These are phyloP conservation scores for Campopleginae sp. DNA, from an alignment of 2,888 invertebrate species.

Conservation along the genomic window DNA sequence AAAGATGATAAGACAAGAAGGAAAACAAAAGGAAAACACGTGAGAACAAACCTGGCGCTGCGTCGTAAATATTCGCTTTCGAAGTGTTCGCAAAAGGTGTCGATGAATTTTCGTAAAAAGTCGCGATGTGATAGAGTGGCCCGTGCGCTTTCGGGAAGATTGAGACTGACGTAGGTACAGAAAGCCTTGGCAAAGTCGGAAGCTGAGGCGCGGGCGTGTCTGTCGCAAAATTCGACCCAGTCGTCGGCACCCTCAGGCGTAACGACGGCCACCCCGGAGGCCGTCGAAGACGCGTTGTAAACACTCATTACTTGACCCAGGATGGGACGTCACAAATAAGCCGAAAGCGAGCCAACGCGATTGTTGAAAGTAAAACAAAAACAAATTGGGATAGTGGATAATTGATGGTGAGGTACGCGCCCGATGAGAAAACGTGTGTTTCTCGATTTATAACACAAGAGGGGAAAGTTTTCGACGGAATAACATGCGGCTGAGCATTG, in stretches of 20 bases:
- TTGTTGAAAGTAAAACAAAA: constrained; percentile 27
- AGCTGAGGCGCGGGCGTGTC: constrained; percentile 93
- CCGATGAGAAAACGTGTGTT: constrained; percentile 23
- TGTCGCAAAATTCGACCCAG: constrained; percentile 94
- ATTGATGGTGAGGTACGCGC: constrained; percentile 34
- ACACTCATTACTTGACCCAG: constrained; percentile 73
- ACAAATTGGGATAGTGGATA: constrained; percentile 16
- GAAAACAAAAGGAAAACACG: background rate
- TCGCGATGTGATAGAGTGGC: constrained; percentile 90
- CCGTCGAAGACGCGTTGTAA: constrained; percentile 72
- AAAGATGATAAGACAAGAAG: background rate
- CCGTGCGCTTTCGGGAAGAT: constrained; percentile 88
- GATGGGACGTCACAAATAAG: constrained; percentile 24
- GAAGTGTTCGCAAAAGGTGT: constrained; percentile 93
- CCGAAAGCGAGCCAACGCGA: constrained; percentile 8
- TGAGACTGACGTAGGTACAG: constrained; percentile 90
- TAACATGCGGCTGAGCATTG: constrained; percentile 61
- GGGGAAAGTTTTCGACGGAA: constrained; percentile 32
- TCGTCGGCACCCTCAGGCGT: constrained; percentile 88
- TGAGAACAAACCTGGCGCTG: constrained; percentile 79
- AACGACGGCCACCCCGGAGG: constrained; percentile 80
- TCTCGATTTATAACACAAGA: constrained; percentile 35
- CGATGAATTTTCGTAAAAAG: constrained; percentile 92
- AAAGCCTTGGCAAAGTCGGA: constrained; percentile 95
- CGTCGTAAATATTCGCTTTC: constrained; percentile 90